phyloP scores from a whole-genome alignment of 1,140 invertebrate genomes.

The Ips nitidus region DNA sequence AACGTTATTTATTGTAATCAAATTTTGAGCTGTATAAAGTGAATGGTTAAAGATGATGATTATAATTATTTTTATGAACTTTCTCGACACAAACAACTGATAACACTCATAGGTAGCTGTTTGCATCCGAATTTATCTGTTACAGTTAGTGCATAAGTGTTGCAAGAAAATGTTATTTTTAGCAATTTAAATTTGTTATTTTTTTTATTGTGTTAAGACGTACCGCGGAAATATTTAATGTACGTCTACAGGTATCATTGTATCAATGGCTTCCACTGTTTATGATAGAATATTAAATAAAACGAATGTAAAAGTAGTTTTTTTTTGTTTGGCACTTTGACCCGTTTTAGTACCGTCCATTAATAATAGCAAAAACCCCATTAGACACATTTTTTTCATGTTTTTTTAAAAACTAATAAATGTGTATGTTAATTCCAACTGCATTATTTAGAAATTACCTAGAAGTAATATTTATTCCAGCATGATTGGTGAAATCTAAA shows the following conservation, averaged over 20 bases:
- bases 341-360: neutral
- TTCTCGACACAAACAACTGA: slow-evolving; percentile 13
- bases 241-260: slow-evolving; percentile 33
- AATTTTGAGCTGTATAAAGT: too few relatives aligned
- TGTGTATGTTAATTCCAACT: neutral
- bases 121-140: slow-evolving; percentile 9
- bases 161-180: neutral
- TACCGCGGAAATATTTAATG: slow-evolving; percentile 2
- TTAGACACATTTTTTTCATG: neutral
- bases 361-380: neutral
- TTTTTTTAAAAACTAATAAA: neutral
- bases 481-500: too few relatives aligned
- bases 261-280: slow-evolving; percentile 29
- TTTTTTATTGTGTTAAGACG: neutral
- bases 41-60: too few relatives aligned
- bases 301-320: slow-evolving; percentile 8
- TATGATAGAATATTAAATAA: slow-evolving; percentile 11
- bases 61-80: slow-evolving; percentile 4
- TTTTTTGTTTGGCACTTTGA: slow-evolving; percentile 24
- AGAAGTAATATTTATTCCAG: too few relatives aligned
- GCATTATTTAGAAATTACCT: too few relatives aligned
- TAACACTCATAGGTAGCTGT: slow-evolving; percentile 1
- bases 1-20: neutral
- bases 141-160: neutral
- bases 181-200: slow-evolving; percentile 6